Percentiles rank a stretch among this genome's conserved stretches.
phyloP scores from a whole-genome alignment of 2,797 vertebrate species.

The Bovichtus variegatus region DNA sequence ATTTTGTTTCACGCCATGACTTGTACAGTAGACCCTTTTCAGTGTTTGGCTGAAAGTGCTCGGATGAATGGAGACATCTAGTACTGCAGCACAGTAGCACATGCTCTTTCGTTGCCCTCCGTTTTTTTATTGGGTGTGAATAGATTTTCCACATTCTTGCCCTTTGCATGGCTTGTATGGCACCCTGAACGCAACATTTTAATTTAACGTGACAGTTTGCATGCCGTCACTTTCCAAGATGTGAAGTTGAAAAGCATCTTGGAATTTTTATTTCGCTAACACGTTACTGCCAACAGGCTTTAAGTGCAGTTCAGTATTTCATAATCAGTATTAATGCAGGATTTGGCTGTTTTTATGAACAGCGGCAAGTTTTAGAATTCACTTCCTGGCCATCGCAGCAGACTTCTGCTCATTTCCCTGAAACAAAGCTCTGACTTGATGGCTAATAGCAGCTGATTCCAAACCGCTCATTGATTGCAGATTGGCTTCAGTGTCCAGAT shows the following conservation, averaged over 20 bases:
- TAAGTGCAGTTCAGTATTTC: constrained; percentile 4
- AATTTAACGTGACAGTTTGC: constrained; percentile 73
- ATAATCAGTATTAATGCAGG: neutral
- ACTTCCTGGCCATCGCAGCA: constrained; percentile 19
- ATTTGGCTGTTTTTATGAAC: constrained; percentile 17
- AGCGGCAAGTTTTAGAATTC: constrained; percentile 11
- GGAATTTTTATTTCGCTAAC: constrained; percentile 24
- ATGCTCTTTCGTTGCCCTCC: constrained; percentile 20
- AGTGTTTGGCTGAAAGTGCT: constrained; percentile 42
- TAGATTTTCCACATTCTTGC: constrained; percentile 38
- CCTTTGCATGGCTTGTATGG: constrained; percentile 84
- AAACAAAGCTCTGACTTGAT: constrained; percentile 21
- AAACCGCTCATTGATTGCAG: constrained; percentile 46
- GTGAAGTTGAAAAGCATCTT: constrained; percentile 47
- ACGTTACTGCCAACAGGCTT: neutral
- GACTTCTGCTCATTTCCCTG: constrained; percentile 34
- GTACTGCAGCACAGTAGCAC: constrained; percentile 1
- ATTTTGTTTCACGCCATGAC: constrained; percentile 10
- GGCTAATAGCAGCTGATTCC: constrained; percentile 28
- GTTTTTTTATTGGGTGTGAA: constrained; percentile 40
- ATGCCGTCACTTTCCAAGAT: constrained; percentile 75
- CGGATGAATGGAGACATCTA: constrained; percentile 32
- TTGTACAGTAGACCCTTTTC: constrained; percentile 10
- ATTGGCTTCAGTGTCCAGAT: constrained; percentile 35
- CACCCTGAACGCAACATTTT: constrained; percentile 59